These are phyloP conservation scores for Agonopterix heracliana DNA, from an alignment of 2,888 invertebrate species.

Conservation along the genomic window DNA sequence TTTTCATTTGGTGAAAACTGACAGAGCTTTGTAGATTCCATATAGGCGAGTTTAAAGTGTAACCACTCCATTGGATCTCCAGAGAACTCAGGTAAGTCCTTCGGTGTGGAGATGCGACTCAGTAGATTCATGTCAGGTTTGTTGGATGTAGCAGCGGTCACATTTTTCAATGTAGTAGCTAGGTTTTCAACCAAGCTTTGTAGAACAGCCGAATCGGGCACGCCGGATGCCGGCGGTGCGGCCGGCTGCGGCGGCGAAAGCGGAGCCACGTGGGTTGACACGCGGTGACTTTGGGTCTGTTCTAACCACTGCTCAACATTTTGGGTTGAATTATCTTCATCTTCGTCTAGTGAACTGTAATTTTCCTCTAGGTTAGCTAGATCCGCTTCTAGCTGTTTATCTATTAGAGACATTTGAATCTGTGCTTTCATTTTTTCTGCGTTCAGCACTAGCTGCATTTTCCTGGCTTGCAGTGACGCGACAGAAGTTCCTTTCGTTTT, in stretches of 20 bases:
- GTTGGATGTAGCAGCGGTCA: neutral
- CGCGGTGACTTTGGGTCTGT: neutral
- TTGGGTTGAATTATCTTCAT: neutral
- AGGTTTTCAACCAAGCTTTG: neutral
- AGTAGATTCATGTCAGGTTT: conserved; percentile 6
- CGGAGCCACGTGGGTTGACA: neutral
- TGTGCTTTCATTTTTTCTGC: conserved; percentile 2
- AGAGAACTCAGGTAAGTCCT: conserved; percentile 14
- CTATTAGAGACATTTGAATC: conserved; percentile 10
- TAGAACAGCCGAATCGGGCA: too few relatives aligned
- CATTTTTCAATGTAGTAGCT: neutral
- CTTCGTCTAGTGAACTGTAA: too few relatives aligned
- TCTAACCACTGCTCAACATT: neutral
- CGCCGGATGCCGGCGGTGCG: neutral
- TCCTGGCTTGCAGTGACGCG: too few relatives aligned
- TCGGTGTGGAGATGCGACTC: conserved; percentile 14
- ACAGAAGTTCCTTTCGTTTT: too few relatives aligned
- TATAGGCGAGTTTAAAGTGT: conserved; percentile 18
- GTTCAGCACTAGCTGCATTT: neutral
- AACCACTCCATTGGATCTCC: conserved; percentile 24
- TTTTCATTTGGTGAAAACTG: conserved; percentile 19
- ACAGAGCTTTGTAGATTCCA: conserved; percentile 19
- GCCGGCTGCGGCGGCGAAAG: neutral
- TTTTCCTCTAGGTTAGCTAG: conserved; percentile 4
- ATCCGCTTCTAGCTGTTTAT: conserved; percentile 7